These are phyloP conservation scores for Prosopocoilus inquinatus DNA, from an alignment of 2,888 invertebrate genomes.

Conservation along the genomic window DNA sequence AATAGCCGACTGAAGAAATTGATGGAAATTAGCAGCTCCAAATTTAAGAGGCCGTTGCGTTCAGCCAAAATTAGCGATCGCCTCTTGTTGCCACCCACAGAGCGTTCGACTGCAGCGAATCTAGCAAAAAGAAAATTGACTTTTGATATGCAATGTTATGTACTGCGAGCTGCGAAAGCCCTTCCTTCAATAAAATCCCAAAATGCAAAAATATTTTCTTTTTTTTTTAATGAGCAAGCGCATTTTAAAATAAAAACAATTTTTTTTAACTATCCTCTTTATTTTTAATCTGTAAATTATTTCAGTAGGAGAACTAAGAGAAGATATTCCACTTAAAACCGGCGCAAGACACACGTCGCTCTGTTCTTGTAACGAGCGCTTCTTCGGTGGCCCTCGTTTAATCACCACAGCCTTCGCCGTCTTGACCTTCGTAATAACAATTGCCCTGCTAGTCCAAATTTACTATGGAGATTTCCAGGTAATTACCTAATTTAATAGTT, in stretches of 20 bases:
- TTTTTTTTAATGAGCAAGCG: too few species aligned
- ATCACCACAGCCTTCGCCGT: slow-evolving; percentile 65
- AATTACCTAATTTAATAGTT: slow-evolving; percentile 15
- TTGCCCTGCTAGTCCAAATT: slow-evolving; percentile 71
- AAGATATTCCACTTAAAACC: slow-evolving; percentile 58
- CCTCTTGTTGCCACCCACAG: neutral
- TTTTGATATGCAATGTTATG: too few species aligned
- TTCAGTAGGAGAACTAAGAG: slow-evolving; percentile 53
- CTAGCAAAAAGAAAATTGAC: slow-evolving; percentile 1
- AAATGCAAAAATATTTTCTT: too few species aligned
- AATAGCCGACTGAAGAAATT: too few species aligned
- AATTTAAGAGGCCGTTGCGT: too few species aligned
- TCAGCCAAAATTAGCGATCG: too few species aligned
- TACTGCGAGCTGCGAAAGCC: too few species aligned
- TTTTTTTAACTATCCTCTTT: too few species aligned
- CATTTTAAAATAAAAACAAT: slow-evolving; percentile 4
- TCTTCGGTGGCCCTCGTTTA: slow-evolving; percentile 61
- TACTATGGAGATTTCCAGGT: slow-evolving; percentile 74
- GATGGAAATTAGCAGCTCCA: too few species aligned
- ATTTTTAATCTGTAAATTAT: slow-evolving; percentile 1
- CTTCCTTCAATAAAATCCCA: slow-evolving; percentile 1
- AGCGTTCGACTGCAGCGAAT: neutral
- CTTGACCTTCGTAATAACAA: slow-evolving; percentile 66
- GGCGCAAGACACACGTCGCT: slow-evolving; percentile 38
- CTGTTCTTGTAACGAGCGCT: slow-evolving; percentile 41